Base-by-base conservation (phyloP, 2,797 vertebrate genomes). In the Hephaestus fuliginosus region DNA sequence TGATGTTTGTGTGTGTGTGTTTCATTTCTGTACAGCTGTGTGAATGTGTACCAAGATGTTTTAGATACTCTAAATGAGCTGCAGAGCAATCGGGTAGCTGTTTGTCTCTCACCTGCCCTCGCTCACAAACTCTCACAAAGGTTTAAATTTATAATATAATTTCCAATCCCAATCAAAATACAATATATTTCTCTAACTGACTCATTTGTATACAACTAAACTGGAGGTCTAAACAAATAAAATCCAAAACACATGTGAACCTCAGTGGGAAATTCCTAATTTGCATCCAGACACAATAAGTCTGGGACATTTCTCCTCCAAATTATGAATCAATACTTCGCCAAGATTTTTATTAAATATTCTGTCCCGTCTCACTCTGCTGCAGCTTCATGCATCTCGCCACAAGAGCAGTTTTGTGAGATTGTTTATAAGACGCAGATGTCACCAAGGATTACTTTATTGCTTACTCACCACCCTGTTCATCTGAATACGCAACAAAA, bases 381-480 rank as follows among this genome's bases (percentile, higher is more conserved):
- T 78, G 53, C 18, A 62, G 6, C 69, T 57, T 56, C 68, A 57
- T 28, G 20, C 7, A 52, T 44, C 20, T n/a, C 3, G 41, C 71
- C 77, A 68, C 69, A 73, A 49, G 14, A 63, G 30, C 22, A 43
- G 3, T 28, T 64, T 39, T 33, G 70, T 13, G 22, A 43, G 22
- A 57, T 33, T n/a, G 52, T 67, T 83, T 63, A 80, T 81, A 61
- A 65, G 70, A 65, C 51, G 67, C 79, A 84, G 76, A 74, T 80
- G 81, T 69, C 1, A 36, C 22, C 1, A 0, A 46, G 68, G 36
- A 70, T 63, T 53, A 61, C 8, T 79, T 20, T 12, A 51, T 75
- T 25, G 61, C 66, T 67, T 18, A 62, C 36, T 66, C 67, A 22
- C 28, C 46, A 28, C 33, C 70, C 13, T 51, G 69, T 25, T 73